phyloP scores from a whole-genome alignment of 1,140 invertebrate genomes.

The Cataglyphis hispanica region DNA sequence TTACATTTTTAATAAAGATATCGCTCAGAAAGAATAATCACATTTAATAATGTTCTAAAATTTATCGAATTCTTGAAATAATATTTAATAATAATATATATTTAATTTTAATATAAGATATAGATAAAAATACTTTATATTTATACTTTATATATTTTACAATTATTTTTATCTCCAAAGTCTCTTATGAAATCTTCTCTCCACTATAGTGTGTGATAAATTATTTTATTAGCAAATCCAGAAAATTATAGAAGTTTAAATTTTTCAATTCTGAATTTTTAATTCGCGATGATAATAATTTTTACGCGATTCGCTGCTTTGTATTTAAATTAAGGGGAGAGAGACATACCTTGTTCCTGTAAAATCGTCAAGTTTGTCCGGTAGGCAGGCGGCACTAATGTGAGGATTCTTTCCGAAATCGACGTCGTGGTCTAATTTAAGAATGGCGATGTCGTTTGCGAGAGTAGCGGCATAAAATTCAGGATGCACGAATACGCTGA shows the following conservation, averaged over 20 bases:
- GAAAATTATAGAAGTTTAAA: neutral
- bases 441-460: constrained; percentile 95
- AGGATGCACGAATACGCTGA: constrained; percentile 93
- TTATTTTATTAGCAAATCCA: neutral
- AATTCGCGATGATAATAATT: neutral
- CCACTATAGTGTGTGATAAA: neutral
- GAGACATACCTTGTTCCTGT: constrained; percentile 88
- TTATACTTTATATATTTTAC: too few species aligned
- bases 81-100: neutral
- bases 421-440: constrained; percentile 93
- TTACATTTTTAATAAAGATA: neutral
- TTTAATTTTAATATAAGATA: neutral
- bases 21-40: neutral
- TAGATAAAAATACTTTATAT: too few species aligned
- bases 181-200: neutral
- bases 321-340: neutral
- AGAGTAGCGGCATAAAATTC: constrained; percentile 97
- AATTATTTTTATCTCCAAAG: neutral
- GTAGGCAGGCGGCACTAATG: constrained; percentile 95
- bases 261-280: neutral
- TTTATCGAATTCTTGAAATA: neutral
- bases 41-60: neutral
- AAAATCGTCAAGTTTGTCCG: constrained; percentile 93
- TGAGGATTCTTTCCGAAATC: constrained; percentile 95
- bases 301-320: neutral